Percentiles rank a stretch among this genome's conserved stretches.
phyloP scores from a whole-genome alignment of 2,113 vertebrate genomes.

The Oxyruncus cristatus region DNA sequence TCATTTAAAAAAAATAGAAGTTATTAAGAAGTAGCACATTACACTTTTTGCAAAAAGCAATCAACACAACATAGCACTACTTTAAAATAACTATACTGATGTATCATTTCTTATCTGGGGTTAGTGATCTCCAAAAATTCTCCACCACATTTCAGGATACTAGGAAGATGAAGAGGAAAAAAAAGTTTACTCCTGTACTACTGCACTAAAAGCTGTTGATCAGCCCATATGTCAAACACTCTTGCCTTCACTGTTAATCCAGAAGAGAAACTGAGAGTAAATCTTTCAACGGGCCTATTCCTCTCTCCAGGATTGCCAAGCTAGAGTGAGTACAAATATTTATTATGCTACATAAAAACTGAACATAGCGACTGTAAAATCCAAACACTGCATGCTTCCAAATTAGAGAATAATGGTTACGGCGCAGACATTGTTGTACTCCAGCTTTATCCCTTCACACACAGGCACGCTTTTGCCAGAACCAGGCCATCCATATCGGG shows the following conservation, averaged over 20 bases:
- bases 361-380: background rate
- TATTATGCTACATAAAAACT: background rate
- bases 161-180: background rate
- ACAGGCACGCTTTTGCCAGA: background rate
- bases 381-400: background rate
- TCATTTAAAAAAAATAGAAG: background rate
- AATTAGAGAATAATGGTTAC: background rate
- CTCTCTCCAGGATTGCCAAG: background rate
- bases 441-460: background rate
- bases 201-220: background rate
- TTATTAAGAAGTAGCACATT: background rate
- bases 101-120: background rate
- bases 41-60: background rate
- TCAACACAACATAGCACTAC: background rate
- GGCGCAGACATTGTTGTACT: rapidly evolving
- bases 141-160: background rate
- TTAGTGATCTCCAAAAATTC: background rate
- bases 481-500: rapidly evolving
- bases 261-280: background rate
- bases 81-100: background rate
- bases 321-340: background rate
- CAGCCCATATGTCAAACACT: background rate
- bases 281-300: background rate
- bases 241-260: background rate
- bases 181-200: background rate